phyloP scores from a whole-genome alignment of 1,140 invertebrate genomes.

The Bradysia coprophila region DNA sequence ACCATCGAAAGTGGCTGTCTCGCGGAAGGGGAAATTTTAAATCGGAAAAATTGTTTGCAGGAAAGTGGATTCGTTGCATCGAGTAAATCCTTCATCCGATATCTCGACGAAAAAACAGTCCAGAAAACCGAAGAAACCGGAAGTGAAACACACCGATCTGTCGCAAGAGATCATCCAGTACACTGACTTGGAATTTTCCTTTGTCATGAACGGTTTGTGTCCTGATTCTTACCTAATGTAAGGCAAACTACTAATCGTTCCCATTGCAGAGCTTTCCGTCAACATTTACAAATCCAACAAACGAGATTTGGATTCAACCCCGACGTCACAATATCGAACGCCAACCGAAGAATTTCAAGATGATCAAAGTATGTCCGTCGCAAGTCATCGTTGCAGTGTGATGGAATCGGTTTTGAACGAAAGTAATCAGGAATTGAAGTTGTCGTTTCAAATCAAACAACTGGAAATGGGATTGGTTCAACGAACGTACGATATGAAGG shows the following conservation, averaged over 20 bases:
- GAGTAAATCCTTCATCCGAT: conserved; percentile 26
- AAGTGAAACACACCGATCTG: conserved; percentile 4
- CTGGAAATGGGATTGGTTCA: conserved; percentile 52
- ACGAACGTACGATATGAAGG: conserved; percentile 54
- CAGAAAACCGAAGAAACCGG: not conserved
- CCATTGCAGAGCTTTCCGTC: conserved; percentile 12
- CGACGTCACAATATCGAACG: conserved; percentile 4
- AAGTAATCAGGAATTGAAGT: conserved; percentile 7
- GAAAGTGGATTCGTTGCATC: too few species aligned
- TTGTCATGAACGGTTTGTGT: conserved; percentile 56
- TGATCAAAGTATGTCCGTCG: too few species aligned
- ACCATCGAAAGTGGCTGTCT: too few species aligned
- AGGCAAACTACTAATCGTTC: too few species aligned
- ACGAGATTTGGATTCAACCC: not conserved
- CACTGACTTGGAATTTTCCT: conserved; percentile 55
- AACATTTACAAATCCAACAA: conserved; percentile 12
- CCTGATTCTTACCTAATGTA: too few species aligned
- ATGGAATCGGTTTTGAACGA: not conserved
- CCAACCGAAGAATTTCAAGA: conserved; percentile 7
- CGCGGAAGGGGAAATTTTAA: too few species aligned
- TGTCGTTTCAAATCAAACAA: conserved; percentile 13
- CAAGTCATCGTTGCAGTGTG: not conserved
- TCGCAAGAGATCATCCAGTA: conserved; percentile 35
- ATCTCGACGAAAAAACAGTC: conserved; percentile 18
- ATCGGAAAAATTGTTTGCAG: too few species aligned